phyloP scores from a whole-genome alignment of 2,113 vertebrate genomes.

The Phoenicopterus ruber region DNA sequence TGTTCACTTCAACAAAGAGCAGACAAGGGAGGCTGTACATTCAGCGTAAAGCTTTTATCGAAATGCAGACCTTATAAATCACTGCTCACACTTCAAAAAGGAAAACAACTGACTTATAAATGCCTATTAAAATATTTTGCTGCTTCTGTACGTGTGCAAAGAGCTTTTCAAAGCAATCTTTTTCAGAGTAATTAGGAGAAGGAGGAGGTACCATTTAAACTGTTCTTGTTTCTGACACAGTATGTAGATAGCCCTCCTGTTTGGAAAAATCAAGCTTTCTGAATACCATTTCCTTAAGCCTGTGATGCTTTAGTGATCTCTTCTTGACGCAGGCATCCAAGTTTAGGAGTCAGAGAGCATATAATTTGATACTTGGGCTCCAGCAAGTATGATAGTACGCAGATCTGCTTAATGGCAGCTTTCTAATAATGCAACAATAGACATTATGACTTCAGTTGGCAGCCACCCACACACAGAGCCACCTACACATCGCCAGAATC shows the following conservation, averaged over 20 bases:
- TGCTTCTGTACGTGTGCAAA: background rate
- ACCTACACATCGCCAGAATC: background rate
- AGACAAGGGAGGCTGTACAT: background rate
- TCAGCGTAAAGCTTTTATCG: background rate
- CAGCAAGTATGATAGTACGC: background rate
- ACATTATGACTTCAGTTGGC: conserved; percentile 2
- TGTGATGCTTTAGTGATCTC: background rate
- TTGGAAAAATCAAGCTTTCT: conserved; percentile 5
- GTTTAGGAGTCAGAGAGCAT: conserved; percentile 3
- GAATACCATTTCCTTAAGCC: background rate
- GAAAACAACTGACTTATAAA: background rate
- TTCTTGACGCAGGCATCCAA: background rate
- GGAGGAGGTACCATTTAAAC: background rate
- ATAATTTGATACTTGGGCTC: background rate
- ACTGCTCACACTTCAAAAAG: background rate
- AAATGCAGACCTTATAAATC: background rate
- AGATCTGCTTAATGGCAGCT: conserved; percentile 21
- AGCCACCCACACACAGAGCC: background rate
- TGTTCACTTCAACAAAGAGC: background rate
- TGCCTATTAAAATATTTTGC: background rate
- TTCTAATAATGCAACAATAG: conserved; percentile 56
- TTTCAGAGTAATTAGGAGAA: background rate
- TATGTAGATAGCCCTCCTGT: background rate
- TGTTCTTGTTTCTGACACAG: background rate
- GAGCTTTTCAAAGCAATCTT: background rate